Evolutionary conservation across 2,113 vertebrate genomes (phyloP).

Genomic region (Monopterus albus): DNA sequence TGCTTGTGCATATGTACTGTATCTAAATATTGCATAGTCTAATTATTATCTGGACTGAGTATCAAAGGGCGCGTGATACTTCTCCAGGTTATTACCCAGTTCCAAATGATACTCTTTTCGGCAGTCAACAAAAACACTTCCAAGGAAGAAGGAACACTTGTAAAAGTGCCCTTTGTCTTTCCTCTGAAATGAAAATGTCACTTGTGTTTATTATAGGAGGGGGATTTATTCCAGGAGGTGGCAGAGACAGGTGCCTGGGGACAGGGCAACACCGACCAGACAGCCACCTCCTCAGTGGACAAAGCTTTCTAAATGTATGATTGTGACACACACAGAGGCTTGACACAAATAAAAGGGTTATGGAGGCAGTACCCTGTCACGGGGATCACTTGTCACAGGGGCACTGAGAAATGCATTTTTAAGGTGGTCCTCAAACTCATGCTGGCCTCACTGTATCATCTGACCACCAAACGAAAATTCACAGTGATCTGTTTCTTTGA

Average conservation of each 20-base stretch:
- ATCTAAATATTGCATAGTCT: background rate
- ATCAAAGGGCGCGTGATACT: background rate
- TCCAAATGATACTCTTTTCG: background rate
- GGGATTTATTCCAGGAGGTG: slow-evolving; percentile 34
- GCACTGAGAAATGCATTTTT: slow-evolving; percentile 46
- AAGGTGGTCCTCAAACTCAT: slow-evolving; percentile 47
- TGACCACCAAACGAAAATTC: slow-evolving; percentile 20
- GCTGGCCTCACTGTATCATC: slow-evolving; percentile 4
- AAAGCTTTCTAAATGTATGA: slow-evolving; percentile 65
- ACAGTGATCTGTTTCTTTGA: background rate
- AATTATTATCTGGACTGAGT: background rate
- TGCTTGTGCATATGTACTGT: background rate
- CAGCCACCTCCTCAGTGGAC: slow-evolving; percentile 21
- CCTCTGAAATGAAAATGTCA: slow-evolving; percentile 35
- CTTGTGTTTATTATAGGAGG: slow-evolving; percentile 40
- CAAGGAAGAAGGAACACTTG: too few species aligned
- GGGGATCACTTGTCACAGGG: slow-evolving; percentile 59
- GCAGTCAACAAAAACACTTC: too few species aligned
- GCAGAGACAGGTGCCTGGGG: slow-evolving; percentile 67
- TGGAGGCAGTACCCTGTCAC: slow-evolving; percentile 43
- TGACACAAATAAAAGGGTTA: slow-evolving; percentile 53
- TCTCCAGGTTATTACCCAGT: too few species aligned
- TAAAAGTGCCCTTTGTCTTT: background rate
- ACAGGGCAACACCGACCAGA: slow-evolving; percentile 17
- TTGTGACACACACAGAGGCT: slow-evolving; percentile 57